Evolutionary conservation across 2,888 invertebrate genomes (phyloP), one percentile per base, ranked within the genome.

Genomic region (Epirrita christyi): DNA sequence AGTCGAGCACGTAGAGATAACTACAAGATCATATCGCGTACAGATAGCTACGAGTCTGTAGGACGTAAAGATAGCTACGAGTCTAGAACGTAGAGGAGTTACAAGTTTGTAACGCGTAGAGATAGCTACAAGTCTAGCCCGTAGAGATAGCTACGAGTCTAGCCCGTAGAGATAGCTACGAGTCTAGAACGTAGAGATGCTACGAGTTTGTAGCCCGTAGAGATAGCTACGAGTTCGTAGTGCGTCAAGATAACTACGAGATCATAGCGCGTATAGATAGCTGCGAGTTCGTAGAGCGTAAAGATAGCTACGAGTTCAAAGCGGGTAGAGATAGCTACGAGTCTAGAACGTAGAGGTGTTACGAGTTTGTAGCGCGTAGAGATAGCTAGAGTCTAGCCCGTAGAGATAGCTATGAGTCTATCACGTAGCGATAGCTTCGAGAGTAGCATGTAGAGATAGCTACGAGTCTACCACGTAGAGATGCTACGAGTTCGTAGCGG

Each of bases 261-360:
- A n/a, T n/a, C n/a, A n/a, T n/a, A n/a, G n/a, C n/a, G n/a, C n/a
- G n/a, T n/a, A n/a, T n/a, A n/a, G n/a, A n/a, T n/a, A n/a, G n/a
- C n/a, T n/a, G n/a, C n/a, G n/a, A n/a, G n/a, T n/a, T n/a, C n/a
- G n/a, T n/a, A n/a, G n/a, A n/a, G n/a, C n/a, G 11, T 48, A 48
- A 43, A 15, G 14, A 7, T 7, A n/a, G 34, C 57, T 53, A 53
- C 36, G 36, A 41, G 34, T 45, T 43, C 46, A 37, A 48, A 55
- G 46, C 42, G 21, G 14, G 34, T 50, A 32, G 34, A 42, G 8
- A 13, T 27, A 41, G 38, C 21, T n/a, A n/a, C n/a, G n/a, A n/a
- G n/a, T n/a, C n/a, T n/a, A n/a, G n/a, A n/a, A n/a, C n/a, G n/a
- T n/a, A n/a, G n/a, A n/a, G n/a, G n/a, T n/a, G n/a, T n/a, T n/a